Conservation (phyloP, 2,888 invertebrate genomes). For the Tuberolachnus salignus region DNA sequence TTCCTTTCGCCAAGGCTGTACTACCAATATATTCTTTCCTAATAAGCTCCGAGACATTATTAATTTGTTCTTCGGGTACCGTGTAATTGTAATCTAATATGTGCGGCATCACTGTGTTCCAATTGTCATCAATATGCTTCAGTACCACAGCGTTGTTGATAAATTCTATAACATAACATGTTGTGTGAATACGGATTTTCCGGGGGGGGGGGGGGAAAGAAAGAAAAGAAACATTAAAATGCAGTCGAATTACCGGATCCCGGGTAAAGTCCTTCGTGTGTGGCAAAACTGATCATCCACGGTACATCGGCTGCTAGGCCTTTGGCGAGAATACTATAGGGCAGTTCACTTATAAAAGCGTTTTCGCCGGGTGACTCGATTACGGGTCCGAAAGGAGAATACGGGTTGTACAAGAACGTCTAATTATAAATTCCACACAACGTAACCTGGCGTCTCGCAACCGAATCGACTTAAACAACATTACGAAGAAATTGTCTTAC, state of each 20-base stretch:
- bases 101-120: conserved; percentile 59
- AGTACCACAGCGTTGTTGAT: conserved; percentile 48
- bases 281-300: conserved; percentile 71
- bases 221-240: not conserved
- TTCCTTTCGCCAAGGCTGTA: conserved; percentile 64
- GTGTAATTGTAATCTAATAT: conserved; percentile 60
- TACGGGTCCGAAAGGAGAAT: conserved; percentile 76
- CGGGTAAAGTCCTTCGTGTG: conserved; percentile 77
- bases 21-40: conserved; percentile 59
- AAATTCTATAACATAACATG: conserved; percentile 45
- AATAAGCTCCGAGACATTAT: conserved; percentile 58
- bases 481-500: too few species aligned
- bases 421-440: conserved; percentile 60
- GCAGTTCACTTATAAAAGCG: conserved; percentile 72
- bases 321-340: conserved; percentile 68
- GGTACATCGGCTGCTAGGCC: conserved; percentile 72
- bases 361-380: conserved; percentile 67
- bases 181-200: too few species aligned
- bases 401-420: conserved; percentile 71
- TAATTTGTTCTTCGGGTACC: conserved; percentile 52
- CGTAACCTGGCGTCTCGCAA: too few species aligned
- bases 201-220: too few species aligned
- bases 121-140: conserved; percentile 59
- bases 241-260: conserved; percentile 67
- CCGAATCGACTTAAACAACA: too few species aligned